These are phyloP conservation scores for Megatriorchis doriae DNA, from an alignment of 2,113 vertebrate genomes.

Conservation along the genomic window DNA sequence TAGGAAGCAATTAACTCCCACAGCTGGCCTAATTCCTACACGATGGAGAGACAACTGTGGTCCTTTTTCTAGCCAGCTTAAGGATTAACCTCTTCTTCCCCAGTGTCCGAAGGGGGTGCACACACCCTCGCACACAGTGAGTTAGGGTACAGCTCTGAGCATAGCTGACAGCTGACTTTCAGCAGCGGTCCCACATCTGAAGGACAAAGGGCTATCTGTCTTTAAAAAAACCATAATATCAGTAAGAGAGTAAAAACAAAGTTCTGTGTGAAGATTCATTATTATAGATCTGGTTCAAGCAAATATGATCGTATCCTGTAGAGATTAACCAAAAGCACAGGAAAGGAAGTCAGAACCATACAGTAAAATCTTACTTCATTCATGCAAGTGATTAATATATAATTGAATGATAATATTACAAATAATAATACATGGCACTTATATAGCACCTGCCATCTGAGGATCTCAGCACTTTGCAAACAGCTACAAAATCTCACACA, in stretches of 20 bases:
- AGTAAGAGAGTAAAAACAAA: not conserved
- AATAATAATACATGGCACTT: conserved; percentile 48
- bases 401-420: not conserved
- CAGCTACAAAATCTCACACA: conserved; percentile 42
- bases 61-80: not conserved
- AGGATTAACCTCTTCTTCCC: conserved; percentile 9
- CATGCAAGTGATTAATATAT: not conserved
- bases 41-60: not conserved
- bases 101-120: not conserved
- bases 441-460: conserved; percentile 34
- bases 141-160: not conserved
- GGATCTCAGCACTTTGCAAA: conserved; percentile 44
- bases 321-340: not conserved
- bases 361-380: not conserved
- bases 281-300: not conserved
- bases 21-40: conserved; percentile 37
- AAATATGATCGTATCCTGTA: not conserved
- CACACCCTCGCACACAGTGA: fast-evolving
- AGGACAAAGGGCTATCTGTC: not conserved
- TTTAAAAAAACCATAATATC: not conserved
- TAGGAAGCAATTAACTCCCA: conserved; percentile 45
- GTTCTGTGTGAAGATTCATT: not conserved
- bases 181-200: not conserved
- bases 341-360: not conserved
- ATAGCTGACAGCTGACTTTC: not conserved